These are phyloP conservation scores for Cyclopterus lumpus DNA, from an alignment of 2,797 vertebrate species.

Conservation along the genomic window DNA sequence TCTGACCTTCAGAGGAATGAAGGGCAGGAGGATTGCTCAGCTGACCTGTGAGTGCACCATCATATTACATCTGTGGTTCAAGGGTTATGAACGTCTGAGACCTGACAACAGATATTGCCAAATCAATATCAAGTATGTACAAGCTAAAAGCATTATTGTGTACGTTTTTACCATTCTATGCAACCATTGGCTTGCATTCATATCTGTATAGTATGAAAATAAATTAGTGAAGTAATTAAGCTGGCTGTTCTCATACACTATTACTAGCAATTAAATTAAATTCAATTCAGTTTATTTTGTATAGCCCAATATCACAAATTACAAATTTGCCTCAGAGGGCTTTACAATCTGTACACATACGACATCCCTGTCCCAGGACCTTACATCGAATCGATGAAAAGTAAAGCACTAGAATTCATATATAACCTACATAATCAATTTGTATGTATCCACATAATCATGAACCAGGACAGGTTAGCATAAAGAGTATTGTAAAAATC, in stretches of 20 bases:
- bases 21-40: constrained; percentile 56
- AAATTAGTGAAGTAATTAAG: background rate
- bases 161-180: background rate
- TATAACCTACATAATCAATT: background rate
- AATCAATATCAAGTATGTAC: constrained; percentile 22
- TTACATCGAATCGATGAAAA: too few relatives aligned
- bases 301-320: too few relatives aligned
- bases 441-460: background rate
- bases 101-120: constrained; percentile 32
- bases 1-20: constrained; percentile 72
- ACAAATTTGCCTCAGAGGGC: too few relatives aligned
- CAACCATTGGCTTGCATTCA: background rate
- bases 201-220: background rate
- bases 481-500: background rate
- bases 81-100: constrained; percentile 29
- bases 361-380: too few relatives aligned
- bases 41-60: constrained; percentile 58
- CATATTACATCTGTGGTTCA: constrained; percentile 42
- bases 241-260: background rate
- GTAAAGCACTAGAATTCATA: background rate
- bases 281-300: too few relatives aligned
- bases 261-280: too few relatives aligned
- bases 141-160: background rate
- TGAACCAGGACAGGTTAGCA: background rate
- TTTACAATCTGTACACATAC: too few relatives aligned